Conservation (phyloP, 64 coral and sea anemone species). For the Astreopora myriophthalma region DNA sequence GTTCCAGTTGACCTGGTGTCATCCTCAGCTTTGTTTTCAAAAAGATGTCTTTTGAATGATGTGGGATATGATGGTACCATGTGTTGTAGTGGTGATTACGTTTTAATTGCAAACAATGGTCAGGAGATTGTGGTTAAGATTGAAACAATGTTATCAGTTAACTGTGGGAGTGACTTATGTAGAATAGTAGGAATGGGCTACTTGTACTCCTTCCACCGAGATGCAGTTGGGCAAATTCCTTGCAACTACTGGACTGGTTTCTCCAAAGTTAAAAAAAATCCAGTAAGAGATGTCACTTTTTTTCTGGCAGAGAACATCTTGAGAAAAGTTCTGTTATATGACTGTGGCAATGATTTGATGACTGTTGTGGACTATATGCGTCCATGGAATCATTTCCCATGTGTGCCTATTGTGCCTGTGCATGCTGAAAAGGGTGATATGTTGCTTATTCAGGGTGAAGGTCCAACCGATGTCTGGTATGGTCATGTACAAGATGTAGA, state of each 20-base stretch:
- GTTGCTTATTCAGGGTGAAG: constrained; percentile 58
- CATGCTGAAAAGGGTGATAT: constrained; percentile 57
- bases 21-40: constrained; percentile 5
- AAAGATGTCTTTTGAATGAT: constrained; percentile 7
- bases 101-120: constrained; percentile 21
- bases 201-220: constrained; percentile 7
- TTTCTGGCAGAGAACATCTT: constrained; percentile 13
- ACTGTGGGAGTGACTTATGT: background rate
- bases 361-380: constrained; percentile 46
- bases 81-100: constrained; percentile 3
- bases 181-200: background rate
- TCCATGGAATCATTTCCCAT: background rate
- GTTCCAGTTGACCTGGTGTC: background rate
- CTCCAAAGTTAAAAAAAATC: background rate
- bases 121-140: constrained; percentile 14
- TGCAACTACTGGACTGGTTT: constrained; percentile 38
- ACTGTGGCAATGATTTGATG: constrained; percentile 4
- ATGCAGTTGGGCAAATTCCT: background rate
- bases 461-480: constrained; percentile 37
- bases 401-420: constrained; percentile 42
- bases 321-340: constrained; percentile 30
- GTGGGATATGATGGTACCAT: constrained; percentile 11
- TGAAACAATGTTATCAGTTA: constrained; percentile 1
- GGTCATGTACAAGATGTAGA: constrained; percentile 47
- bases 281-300: background rate